Percentiles rank a stretch among this genome's conserved stretches.
These are phyloP conservation scores for Chironomus tepperi DNA, from an alignment of 1,140 invertebrate species.

Conservation along the genomic window DNA sequence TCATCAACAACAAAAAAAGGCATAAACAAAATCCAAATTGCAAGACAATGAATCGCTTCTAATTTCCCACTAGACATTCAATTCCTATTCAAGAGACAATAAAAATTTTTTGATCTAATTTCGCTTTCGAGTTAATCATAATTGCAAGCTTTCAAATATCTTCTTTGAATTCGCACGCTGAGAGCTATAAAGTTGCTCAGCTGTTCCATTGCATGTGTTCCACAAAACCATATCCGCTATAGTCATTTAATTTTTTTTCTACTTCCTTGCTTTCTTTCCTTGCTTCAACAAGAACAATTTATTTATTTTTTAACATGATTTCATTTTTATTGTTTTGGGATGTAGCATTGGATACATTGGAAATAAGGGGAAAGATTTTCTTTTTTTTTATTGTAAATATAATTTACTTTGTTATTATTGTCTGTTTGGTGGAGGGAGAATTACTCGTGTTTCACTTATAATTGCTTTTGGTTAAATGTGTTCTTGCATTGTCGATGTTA, in stretches of 20 bases:
- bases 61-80: conserved; percentile 3
- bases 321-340: conserved; percentile 4
- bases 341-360: no score
- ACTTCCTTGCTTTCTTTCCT: background rate
- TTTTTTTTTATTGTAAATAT: no score
- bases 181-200: background rate
- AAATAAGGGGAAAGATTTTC: no score
- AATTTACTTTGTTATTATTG: no score
- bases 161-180: background rate
- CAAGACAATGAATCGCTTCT: conserved; percentile 16
- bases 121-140: background rate
- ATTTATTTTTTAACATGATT: background rate
- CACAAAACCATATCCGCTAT: background rate
- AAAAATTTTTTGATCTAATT: conserved; percentile 23
- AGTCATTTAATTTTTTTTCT: background rate
- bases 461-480: no score
- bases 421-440: no score
- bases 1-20: no score
- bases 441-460: no score
- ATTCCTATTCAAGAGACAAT: conserved; percentile 11
- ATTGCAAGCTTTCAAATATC: background rate
- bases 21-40: background rate
- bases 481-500: no score
- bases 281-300: background rate
- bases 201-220: background rate